Evolutionary conservation across 2,888 invertebrate genomes (phyloP), one percentile per base, ranked within the genome.

Genomic region (Hypolimnas misippus): DNA sequence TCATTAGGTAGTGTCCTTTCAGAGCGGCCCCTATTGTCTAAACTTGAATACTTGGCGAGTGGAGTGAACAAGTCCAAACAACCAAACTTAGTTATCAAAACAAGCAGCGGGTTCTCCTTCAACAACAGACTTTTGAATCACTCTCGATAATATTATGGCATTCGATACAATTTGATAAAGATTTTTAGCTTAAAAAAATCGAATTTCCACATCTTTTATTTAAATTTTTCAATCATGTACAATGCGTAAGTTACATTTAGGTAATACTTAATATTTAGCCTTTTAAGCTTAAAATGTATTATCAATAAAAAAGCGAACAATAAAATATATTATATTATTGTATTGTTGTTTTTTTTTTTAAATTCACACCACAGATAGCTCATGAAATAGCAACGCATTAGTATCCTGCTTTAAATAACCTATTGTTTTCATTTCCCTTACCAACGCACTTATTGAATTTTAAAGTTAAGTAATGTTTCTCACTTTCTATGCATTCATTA

Each of bases 41-140:
- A 83, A 84, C 82, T 84, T 79, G 82, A 86, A 86, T 82, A 85
- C 80, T 84, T 83, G 83, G 83, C 79, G 84, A 49, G 62, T 40
- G 56, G 38, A 83, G 82, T 82, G 84, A 87, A 85, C 83, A 77
- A 70, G 75, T 72, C 73, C 77, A 79, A 78, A 80, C 78, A 75
- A 75, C 79, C 81, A 82, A 86, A 87, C 83, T 85, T 84, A 83
- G 86, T 88, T 84, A 85, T 84, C 86, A 87, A 89, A 89, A 89
- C 84, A 89, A 89, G 88, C 86, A 87, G 73, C 65, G 74, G 77
- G 79, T 78, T 81, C 82, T 80, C 73, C 78, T 83, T 85, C 87
- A 87, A 89, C 87, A 88, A 79, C 79, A 76, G 67, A 68, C 68
- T 70, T 69, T 66, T 63, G 61, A 59, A 57, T 62, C 40, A 63